Base-by-base conservation (phyloP, 2,113 vertebrate genomes). In the Bubo scandiacus region DNA sequence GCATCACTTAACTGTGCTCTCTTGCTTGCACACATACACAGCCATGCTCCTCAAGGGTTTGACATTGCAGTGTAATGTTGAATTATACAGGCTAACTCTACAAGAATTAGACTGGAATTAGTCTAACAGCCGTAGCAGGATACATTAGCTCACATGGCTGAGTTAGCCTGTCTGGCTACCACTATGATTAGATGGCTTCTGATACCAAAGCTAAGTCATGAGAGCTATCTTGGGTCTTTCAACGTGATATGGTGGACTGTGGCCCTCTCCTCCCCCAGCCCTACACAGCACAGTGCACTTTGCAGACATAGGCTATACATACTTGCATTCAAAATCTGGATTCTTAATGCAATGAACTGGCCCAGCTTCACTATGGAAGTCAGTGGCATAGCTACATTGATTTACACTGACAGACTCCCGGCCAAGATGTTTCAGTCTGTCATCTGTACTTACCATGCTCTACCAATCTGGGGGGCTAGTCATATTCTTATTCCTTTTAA, bases 361-460 rank as follows among this genome's bases (percentile, higher is more conserved):
- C 62, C 29, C 16, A 34, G 74, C 74, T 91, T 90, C 58, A 55
- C 34, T 30, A 43, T 73, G 71, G 30, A 91, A 93, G 74, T 90
- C 84, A 71, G 89, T 45, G 67, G 74, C 45, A 73, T 4, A 91
- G 73, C 78, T 94, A 82, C 91, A 34, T 14, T 96, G 94, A 96
- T 96, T 92, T 88, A 90, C 55, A 54, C 6, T 80, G 94, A 92
- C 74, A 95, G 89, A 73, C 55, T 96, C 85, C 87, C 65, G 42
- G 81, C 87, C 4, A 19, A 90, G 94, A 96, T 81, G 81, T 78
- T 96, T 96, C 8, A 8, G 71, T 77, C 96, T 97, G 94, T 96
- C 92, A 88, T 70, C 94, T 96, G 67, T 88, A 92, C 8, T 97
- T 94, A 95, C 66, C 66, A 52, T 74, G 74, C 25, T 62, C 78